phyloP scores from a whole-genome alignment of 2,888 invertebrate genomes.

The Xanthostigma xanthostigma region DNA sequence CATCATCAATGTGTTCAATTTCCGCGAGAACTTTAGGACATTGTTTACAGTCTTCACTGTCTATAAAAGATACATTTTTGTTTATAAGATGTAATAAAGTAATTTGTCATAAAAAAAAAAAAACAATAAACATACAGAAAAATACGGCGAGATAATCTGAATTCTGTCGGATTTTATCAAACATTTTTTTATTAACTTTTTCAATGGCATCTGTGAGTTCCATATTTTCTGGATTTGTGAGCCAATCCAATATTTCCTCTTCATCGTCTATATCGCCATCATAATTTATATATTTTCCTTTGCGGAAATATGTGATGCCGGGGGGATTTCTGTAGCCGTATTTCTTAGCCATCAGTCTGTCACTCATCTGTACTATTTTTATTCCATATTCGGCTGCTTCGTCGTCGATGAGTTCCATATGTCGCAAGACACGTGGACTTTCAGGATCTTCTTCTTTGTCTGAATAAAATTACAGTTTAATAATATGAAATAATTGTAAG shows the following conservation, averaged over 20 bases:
- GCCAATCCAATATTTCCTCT: constrained; percentile 77
- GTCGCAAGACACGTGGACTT: constrained; percentile 64
- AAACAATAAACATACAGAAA: constrained; percentile 62
- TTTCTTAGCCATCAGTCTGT: constrained; percentile 84
- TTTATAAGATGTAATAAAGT: background rate
- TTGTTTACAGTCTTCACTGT: constrained; percentile 90
- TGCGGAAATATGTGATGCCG: constrained; percentile 80
- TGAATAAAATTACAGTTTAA: constrained; percentile 20
- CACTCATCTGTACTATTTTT: constrained; percentile 74
- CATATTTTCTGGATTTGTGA: constrained; percentile 88
- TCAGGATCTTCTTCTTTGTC: constrained; percentile 72
- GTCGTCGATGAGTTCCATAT: constrained; percentile 80
- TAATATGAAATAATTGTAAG: background rate
- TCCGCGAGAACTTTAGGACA: constrained; percentile 76
- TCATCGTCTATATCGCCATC: constrained; percentile 88
- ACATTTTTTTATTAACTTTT: constrained; percentile 83
- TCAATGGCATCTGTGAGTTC: constrained; percentile 86
- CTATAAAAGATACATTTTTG: constrained; percentile 33
- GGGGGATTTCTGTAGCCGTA: constrained; percentile 82
- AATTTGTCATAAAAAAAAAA: background rate
- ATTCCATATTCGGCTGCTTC: constrained; percentile 87
- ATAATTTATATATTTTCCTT: constrained; percentile 78
- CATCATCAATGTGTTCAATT: constrained; percentile 87
- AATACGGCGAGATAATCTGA: constrained; percentile 85
- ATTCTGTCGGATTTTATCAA: constrained; percentile 74